Percentiles rank a stretch among this genome's conserved stretches.
These are phyloP conservation scores for Caenorhabditis sp. DNA, from an alignment of 2,888 invertebrate genomes.

Conservation along the genomic window DNA sequence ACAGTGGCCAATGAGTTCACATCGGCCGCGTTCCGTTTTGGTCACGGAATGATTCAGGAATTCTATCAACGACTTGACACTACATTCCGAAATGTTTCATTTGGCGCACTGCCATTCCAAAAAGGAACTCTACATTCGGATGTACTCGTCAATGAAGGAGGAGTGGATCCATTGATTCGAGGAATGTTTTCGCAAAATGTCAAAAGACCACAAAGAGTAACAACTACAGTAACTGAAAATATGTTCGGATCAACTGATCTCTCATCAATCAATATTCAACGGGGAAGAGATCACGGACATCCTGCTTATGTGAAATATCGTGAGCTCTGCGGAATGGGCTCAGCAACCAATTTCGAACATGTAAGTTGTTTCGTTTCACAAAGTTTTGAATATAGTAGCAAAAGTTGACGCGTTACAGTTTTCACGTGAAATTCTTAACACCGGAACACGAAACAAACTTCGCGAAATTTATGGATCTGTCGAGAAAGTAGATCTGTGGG, in stretches of 20 bases:
- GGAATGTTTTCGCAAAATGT: constrained; percentile 57
- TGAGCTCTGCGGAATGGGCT: constrained; percentile 83
- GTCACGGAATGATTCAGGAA: constrained; percentile 89
- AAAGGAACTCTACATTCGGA: constrained; percentile 86
- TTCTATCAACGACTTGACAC: constrained; percentile 83
- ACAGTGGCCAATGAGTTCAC: constrained; percentile 94
- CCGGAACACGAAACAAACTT: constrained; percentile 56
- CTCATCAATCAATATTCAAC: constrained; percentile 91
- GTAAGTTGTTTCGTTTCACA: no score
- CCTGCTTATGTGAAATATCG: constrained; percentile 85
- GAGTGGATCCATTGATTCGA: constrained; percentile 86
- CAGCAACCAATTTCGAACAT: constrained; percentile 79
- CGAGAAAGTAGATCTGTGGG: constrained; percentile 73
- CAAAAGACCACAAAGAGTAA: constrained; percentile 80
- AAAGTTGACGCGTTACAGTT: no score
- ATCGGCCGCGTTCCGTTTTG: constrained; percentile 90
- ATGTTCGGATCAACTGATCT: constrained; percentile 80
- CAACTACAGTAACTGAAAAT: constrained; percentile 89
- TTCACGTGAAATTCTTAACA: constrained; percentile 62
- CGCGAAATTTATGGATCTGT: constrained; percentile 60
- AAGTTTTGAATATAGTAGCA: no score
- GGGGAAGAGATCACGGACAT: constrained; percentile 90
- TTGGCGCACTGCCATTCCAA: constrained; percentile 85
- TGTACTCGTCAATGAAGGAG: constrained; percentile 76
- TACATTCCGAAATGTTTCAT: constrained; percentile 79